Conservation (phyloP, 2,888 invertebrate genomes). For the Prostheceraeus crozeri region DNA sequence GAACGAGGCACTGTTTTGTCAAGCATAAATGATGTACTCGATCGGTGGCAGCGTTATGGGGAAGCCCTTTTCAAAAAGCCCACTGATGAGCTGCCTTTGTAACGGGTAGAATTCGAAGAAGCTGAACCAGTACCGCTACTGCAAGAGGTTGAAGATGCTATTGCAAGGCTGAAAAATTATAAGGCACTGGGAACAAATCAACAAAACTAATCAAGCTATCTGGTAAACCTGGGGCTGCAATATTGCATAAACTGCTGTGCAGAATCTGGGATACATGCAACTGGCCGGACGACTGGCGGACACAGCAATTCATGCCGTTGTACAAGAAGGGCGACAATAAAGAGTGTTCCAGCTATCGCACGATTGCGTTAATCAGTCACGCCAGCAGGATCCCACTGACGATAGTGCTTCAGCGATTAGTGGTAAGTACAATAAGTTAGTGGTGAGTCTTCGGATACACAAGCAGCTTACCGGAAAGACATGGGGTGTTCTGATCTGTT, state of each 20-base stretch:
- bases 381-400: constrained; percentile 1
- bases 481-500: constrained; percentile 4
- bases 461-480: constrained; percentile 4
- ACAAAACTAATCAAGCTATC: not conserved
- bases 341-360: not conserved
- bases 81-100: too few relatives aligned
- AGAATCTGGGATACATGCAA: not conserved
- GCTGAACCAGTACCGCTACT: too few relatives aligned
- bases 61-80: too few relatives aligned
- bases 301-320: not conserved
- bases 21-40: too few relatives aligned
- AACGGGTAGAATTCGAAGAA: too few relatives aligned
- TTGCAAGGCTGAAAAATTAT: too few relatives aligned
- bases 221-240: not conserved
- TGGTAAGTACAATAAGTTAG: not conserved
- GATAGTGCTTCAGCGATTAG: not conserved
- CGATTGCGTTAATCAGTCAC: not conserved
- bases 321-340: not conserved
- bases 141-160: too few relatives aligned
- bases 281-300: constrained; percentile 15
- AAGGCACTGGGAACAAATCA: constrained; percentile 4
- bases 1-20: too few relatives aligned
- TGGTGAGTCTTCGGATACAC: not conserved
- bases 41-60: too few relatives aligned
- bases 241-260: not conserved